Base-by-base conservation (phyloP, 2,113 vertebrate species). In the Climacteris rufus region DNA sequence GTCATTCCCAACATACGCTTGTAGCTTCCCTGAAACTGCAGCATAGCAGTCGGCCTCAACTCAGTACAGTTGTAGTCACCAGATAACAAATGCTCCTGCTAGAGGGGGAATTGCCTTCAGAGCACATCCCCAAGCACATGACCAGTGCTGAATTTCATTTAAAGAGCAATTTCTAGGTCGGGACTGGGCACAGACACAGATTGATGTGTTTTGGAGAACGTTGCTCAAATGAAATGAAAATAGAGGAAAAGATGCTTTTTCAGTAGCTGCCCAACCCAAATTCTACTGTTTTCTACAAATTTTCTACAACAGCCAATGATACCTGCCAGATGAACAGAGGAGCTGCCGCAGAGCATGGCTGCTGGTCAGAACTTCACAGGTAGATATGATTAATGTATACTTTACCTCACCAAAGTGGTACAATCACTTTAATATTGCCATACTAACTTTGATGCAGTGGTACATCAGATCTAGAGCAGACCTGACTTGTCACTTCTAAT, bases 31-130 rank as follows among this genome's bases (percentile, higher is more conserved):
- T 56, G 27, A 37, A 56, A 16, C 14, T 40, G 53, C 9, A 33
- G 37, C 53, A 30, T 6, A 8, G 8, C 15, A 57, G 10, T 19
- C 27, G 37, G n/a, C 40, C 66, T 80, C 0, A 0, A 13, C 49
- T 28, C 83, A 33, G 28, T 4, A 4, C 9, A 10, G 31, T 35
- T 85, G 18, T 5, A 42, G 70, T 22, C 69, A 31, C 4, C 31
- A 44, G 65, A 12, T 33, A 61, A n/a, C 23, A 84, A 74, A 66
- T 50, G 37, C 11, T 49, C 16, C 54, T 81, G 72, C 27, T 57
- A 13, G 50, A 3, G 24, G 74, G 60, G 18, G 9, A 57, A 66
- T 53, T n/a, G 24, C 14, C 28, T 78, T 40, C 92, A 66, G 78
- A 23, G 24, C 60, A 78, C 33, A 35, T 45, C 25, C 52, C 33